Evolutionary conservation across 2,888 invertebrate genomes (phyloP).

Genomic region (Polymixis lichenea): DNA sequence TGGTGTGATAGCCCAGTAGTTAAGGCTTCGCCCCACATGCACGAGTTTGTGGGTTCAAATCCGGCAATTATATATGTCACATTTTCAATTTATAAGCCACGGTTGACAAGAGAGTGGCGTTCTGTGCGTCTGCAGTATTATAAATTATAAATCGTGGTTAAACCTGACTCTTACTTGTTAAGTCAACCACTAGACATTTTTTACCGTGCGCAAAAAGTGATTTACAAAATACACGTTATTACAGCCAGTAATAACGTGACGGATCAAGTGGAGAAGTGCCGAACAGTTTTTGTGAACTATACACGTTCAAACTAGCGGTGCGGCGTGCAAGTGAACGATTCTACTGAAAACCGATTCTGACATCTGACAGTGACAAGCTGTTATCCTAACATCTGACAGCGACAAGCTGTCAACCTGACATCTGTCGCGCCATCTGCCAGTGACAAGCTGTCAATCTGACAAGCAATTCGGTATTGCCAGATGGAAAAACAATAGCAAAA

Average conservation of each 20-base stretch:
- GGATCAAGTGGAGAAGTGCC: background rate
- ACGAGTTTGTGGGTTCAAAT: no score
- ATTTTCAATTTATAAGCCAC: no score
- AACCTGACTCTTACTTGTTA: background rate
- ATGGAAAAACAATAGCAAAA: background rate
- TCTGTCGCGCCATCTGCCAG: background rate
- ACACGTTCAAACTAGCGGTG: background rate
- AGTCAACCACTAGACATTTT: background rate
- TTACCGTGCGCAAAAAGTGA: no score
- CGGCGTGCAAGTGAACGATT: background rate
- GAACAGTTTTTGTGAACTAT: background rate
- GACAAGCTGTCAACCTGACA: background rate
- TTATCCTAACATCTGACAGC: background rate
- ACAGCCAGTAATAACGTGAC: background rate
- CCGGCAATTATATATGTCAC: no score
- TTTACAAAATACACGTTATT: no score
- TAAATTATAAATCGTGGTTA: no score
- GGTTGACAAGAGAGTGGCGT: no score
- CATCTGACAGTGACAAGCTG: no score
- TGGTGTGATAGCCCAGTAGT: no score
- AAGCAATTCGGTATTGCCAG: background rate
- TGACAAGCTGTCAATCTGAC: background rate
- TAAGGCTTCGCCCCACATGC: no score
- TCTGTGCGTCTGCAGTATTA: no score
- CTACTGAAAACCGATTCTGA: background rate